Evolutionary conservation across 2,888 invertebrate genomes (phyloP), one percentile per base, ranked within the genome.

Genomic region (Acholoe squamosa): DNA sequence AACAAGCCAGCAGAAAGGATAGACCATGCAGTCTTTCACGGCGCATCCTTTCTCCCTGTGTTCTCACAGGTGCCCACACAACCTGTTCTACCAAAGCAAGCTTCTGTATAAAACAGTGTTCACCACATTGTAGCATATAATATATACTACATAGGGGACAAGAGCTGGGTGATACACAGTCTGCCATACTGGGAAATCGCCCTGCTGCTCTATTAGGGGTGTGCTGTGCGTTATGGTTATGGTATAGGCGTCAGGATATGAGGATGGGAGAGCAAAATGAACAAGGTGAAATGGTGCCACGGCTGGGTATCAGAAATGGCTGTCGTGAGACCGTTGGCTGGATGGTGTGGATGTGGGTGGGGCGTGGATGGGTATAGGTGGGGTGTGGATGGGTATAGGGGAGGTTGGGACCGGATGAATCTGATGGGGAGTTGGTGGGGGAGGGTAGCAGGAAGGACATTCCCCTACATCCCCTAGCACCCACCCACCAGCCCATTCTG

Each of bases 191-290:
- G 71, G 71, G 71, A 71, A 28, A 14, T 22, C n/a, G 71, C 71
- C 80, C 31, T 14, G 80, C 43, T 43, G 80, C 80, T 43, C 80
- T 33, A 80, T 80, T 80, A 80, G 80, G 80, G 43, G 80, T 80
- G 34, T 80, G 80, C 80, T 80, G 80, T 43, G 43, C 43, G 80
- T 80, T 80, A 80, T 80, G 80, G 71, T 71, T 71, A 71, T 71
- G 71, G 25, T 43, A 10, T 71, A 71, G 71, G 71, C 31, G 71
- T 71, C 31, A 28, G 71, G 71, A 71, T 71, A 71, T 71, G 71
- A 28, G 28, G 71, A 25, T 28, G 71, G 28, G 28, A n/a, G 71
- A 25, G 28, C 28, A 71, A 71, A 28, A 71, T 71, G 71, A 71
- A 71, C 71, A 71, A 71, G 71, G 71, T 71, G 71, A 71, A 71